These are phyloP conservation scores for Heteractis magnifica DNA, from an alignment of 92 coral and sea anemone species.

Conservation along the genomic window DNA sequence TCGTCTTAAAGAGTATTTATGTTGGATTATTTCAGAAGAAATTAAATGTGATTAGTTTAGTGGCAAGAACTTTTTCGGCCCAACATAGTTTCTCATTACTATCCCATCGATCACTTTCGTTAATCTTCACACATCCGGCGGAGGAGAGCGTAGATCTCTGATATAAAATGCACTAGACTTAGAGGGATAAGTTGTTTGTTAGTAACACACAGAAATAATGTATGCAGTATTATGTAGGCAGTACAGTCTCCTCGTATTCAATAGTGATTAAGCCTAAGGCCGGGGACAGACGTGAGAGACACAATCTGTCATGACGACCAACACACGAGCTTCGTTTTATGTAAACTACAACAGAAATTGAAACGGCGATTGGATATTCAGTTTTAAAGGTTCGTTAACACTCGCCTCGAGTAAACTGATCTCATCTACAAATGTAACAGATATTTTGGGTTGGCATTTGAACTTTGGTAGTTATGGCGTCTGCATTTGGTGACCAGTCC, in stretches of 20 bases:
- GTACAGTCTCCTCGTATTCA: background rate
- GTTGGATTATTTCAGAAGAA: background rate
- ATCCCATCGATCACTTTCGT: constrained; percentile 21
- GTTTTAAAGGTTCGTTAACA: constrained; percentile 22
- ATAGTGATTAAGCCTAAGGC: background rate
- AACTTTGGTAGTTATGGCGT: constrained; percentile 47
- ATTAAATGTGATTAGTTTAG: background rate
- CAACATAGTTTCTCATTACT: constrained; percentile 11
- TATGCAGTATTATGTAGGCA: constrained; percentile 1
- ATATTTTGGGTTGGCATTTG: constrained; percentile 2
- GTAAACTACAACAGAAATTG: constrained; percentile 17
- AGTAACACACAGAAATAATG: constrained; percentile 6
- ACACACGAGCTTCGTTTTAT: background rate
- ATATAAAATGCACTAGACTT: constrained; percentile 31
- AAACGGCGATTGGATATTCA: constrained; percentile 6
- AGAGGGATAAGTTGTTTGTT: constrained; percentile 13
- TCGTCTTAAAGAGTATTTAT: background rate
- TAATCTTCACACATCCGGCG: constrained; percentile 16
- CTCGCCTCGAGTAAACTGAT: constrained; percentile 17
- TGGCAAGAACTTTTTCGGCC: background rate
- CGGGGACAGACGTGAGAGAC: background rate
- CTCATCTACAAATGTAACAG: constrained; percentile 1
- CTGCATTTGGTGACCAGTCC: constrained; percentile 62
- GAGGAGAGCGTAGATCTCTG: background rate
- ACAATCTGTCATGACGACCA: constrained; percentile 15